Evolutionary conservation across 2,797 vertebrate genomes (phyloP).

Genomic region (Myiotriccus ornatus): DNA sequence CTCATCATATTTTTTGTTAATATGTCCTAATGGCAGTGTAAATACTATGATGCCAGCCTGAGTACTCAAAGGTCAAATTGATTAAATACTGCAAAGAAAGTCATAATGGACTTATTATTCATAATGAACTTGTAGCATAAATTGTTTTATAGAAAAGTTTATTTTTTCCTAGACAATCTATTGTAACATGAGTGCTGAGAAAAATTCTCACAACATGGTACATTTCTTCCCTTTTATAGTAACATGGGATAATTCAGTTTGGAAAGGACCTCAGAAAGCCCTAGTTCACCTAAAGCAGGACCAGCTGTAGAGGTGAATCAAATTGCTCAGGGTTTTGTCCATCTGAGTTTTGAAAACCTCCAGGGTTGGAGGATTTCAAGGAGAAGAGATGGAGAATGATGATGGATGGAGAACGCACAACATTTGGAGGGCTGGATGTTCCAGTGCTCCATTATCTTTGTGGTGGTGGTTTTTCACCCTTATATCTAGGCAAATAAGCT

Average conservation of each 20-base stretch:
- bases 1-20: not conserved
- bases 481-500: not conserved
- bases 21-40: not conserved
- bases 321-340: not conserved
- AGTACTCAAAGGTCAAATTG: not conserved
- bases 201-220: not conserved
- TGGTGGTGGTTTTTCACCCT: not conserved
- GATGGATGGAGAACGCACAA: fast-evolving
- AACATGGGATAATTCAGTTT: not conserved
- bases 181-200: not conserved
- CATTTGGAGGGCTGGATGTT: fast-evolving
- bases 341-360: not conserved
- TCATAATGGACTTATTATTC: not conserved
- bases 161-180: not conserved
- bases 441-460: not conserved
- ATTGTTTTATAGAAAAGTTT: not conserved
- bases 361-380: not conserved
- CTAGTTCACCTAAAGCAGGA: not conserved
- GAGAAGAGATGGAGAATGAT: not conserved
- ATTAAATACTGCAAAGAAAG: not conserved
- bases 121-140: not conserved
- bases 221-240: not conserved
- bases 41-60: not conserved
- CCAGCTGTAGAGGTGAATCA: not conserved
- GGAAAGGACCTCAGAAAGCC: not conserved